A percentile compares a stretch with the other conserved stretches of the same genome.
Evolutionary conservation across 2,888 invertebrate genomes (phyloP).

Genomic region (Cremastinae sp.): DNA sequence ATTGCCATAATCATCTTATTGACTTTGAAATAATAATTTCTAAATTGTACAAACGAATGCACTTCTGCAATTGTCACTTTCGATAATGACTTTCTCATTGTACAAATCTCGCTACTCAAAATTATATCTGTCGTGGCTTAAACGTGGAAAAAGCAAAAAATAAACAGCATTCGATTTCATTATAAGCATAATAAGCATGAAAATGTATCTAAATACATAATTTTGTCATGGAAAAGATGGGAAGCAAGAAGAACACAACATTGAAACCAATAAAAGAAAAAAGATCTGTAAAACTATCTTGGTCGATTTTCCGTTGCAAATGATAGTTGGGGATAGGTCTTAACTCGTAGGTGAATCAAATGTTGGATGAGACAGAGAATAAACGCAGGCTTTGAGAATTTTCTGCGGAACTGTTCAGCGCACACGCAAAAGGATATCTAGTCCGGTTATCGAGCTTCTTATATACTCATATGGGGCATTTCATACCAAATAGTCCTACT

Average conservation of each 20-base stretch:
- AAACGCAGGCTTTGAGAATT: slow-evolving; percentile 5
- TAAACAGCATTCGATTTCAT: not conserved
- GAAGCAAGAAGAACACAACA: too few species aligned
- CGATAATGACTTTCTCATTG: too few species aligned
- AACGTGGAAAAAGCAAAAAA: not conserved
- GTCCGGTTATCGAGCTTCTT: slow-evolving; percentile 58
- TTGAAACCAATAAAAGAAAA: slow-evolving; percentile 2
- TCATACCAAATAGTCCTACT: too few species aligned
- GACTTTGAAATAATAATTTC: too few species aligned
- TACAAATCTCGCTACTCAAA: too few species aligned
- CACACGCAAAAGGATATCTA: slow-evolving; percentile 50
- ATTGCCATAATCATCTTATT: too few species aligned
- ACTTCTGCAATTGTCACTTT: too few species aligned
- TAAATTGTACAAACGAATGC: too few species aligned
- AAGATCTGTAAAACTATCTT: slow-evolving; percentile 52
- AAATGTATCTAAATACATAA: slow-evolving; percentile 15
- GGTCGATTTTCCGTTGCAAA: slow-evolving; percentile 60
- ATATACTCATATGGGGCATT: too few species aligned
- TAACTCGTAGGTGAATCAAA: slow-evolving; percentile 55
- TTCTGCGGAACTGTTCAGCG: slow-evolving; percentile 50
- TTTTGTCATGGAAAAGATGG: slow-evolving; percentile 1
- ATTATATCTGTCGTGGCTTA: too few species aligned
- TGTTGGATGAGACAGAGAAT: slow-evolving; percentile 40
- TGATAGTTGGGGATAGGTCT: slow-evolving; percentile 41
- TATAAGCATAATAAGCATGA: too few species aligned